Base-by-base conservation (phyloP, 2,797 vertebrate species). In the Sardinella longiceps region DNA sequence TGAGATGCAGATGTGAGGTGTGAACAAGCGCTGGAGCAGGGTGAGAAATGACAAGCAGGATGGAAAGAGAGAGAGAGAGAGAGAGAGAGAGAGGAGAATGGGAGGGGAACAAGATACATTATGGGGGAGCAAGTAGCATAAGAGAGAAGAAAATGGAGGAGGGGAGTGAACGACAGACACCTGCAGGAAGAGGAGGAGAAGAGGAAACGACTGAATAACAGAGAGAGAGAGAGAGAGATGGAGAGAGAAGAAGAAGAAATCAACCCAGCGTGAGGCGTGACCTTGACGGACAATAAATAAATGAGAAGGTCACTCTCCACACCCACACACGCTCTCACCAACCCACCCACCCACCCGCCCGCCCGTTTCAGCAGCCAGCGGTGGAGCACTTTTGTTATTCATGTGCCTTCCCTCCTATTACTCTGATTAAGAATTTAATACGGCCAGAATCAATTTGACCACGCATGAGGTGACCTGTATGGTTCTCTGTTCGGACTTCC, bases 201-300 rank as follows among this genome's bases (percentile, higher is more conserved):
- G 5, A 7, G 2, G 7, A 20, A 23, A 25, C 6, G 51, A 53
- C 51, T 53, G 51, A 53, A 18, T 15, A 15, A 51, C 14, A 51
- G 48, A 80, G 28, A 60, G 48, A 51, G 20, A 50, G 83, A 63
- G 5, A 66, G 30, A 80, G 33, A 30, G 46, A 30, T n/a, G n/a
- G 86, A 56, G 28, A 33, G 11, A 33, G 23, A 18, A 20, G 77
- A 51, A 28, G 60, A 66, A 84, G 66, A n/a, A 70, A 77, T 43
- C 70, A 43, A 5, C 28, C 43, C 28, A 33, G 66, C 33, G 50
- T 6, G 50, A 20, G 7, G 48, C 70, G n/a, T 87, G 91, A 92
- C 92, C 90, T 91, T 91, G 90, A 92, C 85, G 58, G 45, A 85
- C 87, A 86, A 88, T 92, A 88, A 93, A 94, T 91, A 92, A 94